Evolutionary conservation across 1,140 invertebrate genomes (phyloP).

Genomic region (Formica selysi): DNA sequence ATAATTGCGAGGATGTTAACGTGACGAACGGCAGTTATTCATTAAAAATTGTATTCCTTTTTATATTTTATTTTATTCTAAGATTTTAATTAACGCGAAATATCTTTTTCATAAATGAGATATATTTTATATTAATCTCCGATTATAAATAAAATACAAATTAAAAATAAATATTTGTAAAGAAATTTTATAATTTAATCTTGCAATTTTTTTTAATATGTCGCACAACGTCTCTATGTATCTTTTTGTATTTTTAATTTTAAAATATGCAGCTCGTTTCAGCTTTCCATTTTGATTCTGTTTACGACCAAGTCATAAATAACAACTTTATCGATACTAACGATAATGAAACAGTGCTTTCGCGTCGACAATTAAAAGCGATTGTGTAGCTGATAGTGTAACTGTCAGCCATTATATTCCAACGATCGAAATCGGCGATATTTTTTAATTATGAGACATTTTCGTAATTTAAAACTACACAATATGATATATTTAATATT

Average conservation of each 20-base stretch:
- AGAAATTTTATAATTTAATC: conserved; percentile 4
- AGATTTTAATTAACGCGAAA: neutral
- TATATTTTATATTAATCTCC: neutral
- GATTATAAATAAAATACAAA: neutral
- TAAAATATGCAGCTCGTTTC: neutral
- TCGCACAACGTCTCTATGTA: neutral
- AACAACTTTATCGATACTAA: conserved; percentile 1
- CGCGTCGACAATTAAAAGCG: conserved; percentile 32
- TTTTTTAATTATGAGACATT: neutral
- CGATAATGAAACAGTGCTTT: conserved; percentile 1
- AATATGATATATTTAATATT: neutral
- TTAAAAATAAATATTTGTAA: neutral
- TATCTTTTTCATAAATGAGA: conserved; percentile 2
- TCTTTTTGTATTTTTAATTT: conserved; percentile 7
- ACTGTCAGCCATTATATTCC: neutral
- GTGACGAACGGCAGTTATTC: neutral
- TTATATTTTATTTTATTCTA: neutral
- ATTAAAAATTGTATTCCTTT: neutral
- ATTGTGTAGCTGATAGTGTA: conserved; percentile 9
- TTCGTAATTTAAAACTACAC: conserved; percentile 13
- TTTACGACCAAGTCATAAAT: conserved; percentile 7
- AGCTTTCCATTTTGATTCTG: neutral
- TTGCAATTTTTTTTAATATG: neutral
- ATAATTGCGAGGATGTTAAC: too few species aligned
- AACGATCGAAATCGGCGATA: conserved; percentile 19